Percentiles rank a stretch among this genome's conserved stretches.
These are phyloP conservation scores for Ochropleura leucogaster DNA, from an alignment of 2,888 invertebrate genomes.

Conservation along the genomic window DNA sequence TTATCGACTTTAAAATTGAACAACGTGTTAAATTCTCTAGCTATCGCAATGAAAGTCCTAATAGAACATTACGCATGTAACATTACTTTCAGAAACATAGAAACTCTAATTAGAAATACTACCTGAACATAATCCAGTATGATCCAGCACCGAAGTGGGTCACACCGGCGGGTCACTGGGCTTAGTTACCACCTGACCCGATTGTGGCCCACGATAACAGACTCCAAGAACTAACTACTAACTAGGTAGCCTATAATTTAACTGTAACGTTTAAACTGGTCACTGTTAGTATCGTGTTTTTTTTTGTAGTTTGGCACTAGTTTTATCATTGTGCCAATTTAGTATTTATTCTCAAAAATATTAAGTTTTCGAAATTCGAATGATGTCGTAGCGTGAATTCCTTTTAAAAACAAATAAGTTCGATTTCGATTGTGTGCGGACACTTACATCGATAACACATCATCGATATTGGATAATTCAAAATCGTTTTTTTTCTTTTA, in stretches of 20 bases:
- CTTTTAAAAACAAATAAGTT: background rate
- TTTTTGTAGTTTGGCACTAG: no score
- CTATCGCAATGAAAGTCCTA: background rate
- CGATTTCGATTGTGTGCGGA: no score
- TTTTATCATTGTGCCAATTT: no score
- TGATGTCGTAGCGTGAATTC: background rate
- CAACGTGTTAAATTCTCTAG: background rate
- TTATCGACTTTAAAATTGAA: no score
- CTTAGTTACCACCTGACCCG: conserved; percentile 44
- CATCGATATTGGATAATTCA: no score
- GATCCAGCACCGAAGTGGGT: conserved; percentile 36
- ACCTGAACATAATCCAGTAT: conserved; percentile 32
- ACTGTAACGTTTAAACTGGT: background rate
- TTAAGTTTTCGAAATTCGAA: background rate
- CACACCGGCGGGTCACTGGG: conserved; percentile 37
- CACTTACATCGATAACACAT: no score
- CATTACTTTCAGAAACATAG: background rate
- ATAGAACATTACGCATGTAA: background rate
- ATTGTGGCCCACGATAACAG: conserved; percentile 40
- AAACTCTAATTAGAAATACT: conserved; percentile 18
- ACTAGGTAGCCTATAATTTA: conserved; percentile 5
- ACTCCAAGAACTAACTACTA: conserved; percentile 32
- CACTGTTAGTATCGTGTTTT: background rate
- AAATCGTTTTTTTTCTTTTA: no score
- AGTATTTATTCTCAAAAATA: no score